Base-by-base conservation (phyloP, 2,113 vertebrate genomes). In the Hippocampus zosterae region DNA sequence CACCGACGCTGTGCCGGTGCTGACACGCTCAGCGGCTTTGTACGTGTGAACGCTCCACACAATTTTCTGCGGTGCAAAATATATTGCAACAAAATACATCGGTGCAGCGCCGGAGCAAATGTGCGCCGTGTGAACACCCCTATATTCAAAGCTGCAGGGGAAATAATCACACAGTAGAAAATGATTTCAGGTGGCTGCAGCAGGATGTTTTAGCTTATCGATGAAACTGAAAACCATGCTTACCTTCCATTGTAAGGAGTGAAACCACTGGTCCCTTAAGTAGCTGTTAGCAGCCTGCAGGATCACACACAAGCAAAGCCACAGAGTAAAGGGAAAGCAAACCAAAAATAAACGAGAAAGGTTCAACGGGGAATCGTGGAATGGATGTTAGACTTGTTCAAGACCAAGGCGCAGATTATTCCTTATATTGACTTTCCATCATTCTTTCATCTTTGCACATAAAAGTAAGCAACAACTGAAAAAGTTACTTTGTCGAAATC, bases 191-290 rank as follows among this genome's bases (percentile, higher is more conserved):
- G 23, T 57, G 48, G 44, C 25, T 50, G n/a, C 6, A 27, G 18
- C 21, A 21, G 19, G 21, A 55, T n/a, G 56, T n/a, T 59, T 37
- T 57, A 57, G 60, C 23, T 10, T 23, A 63, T 23, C 37, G 25
- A 23, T 64, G 62, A 42, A 57, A 57, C 12, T 5, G 27, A 57
- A 57, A 60, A 5, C 5, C 15, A 57, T 15, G 27, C 76, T 81
- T 89, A 98, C 97, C 96, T 99, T 99, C 97, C 97, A 99, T 92
- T 99, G 97, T 79, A 99, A 91, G 37, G 97, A 99, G 89, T 99
- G 96, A 92, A 98, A 99, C 97, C 97, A 99, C 91, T 99, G 97
- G 92, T 99, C 97, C 87, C 97, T 93, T 83, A 98, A 92, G 91
- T 99, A 99, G 88, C 96, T 98, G 94, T 99, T 99, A 71, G 96